Evolutionary conservation across 2,113 vertebrate genomes (phyloP), one percentile per base, ranked within the genome.

Genomic region (Lamprotornis superbus): DNA sequence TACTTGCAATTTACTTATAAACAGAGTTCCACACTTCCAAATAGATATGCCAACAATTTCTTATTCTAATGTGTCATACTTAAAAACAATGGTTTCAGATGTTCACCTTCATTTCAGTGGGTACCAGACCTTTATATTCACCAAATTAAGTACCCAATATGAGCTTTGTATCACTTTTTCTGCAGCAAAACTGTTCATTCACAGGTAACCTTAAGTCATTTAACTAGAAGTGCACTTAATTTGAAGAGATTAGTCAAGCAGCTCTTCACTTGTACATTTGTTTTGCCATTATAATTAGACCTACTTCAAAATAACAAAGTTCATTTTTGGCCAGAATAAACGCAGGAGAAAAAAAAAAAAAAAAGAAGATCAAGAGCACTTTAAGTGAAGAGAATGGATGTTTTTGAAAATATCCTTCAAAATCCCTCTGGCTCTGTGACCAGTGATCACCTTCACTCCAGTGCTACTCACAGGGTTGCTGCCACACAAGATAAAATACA

Each of bases 151-250:
- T 74, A 52, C 30, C 50, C 89, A 93, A 55, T 53, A 90, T 10
- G 5, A 83, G 71, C 81, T 88, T 67, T 73, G 69, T 77, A 53
- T 67, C 86, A 44, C 73, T 87, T 78, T 75, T 67, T 83, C 73
- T 82, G 61, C 53, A 91, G 84, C 73, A 79, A 76, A 90, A 87
- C 74, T 57, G 71, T 50, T 95, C 88, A 78, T 57, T 92, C 90
- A 71, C 75, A 96, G 86, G 89, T 96, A 96, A 97, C 91, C 95
- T 92, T 91, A 90, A 96, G 55, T 90, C 86, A 94, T 94, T 95
- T 95, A 93, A 93, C 63, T 39, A 92, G 81, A 96, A 97, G 96
- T 94, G 85, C 92, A 87, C 91, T 97, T 97, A 97, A 97, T 97
- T 97, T 94, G 90, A 96, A 95, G 95, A 95, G 93, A 95, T 93